These are phyloP conservation scores for Psettodes erumei DNA, from an alignment of 2,113 vertebrate genomes.

Conservation along the genomic window DNA sequence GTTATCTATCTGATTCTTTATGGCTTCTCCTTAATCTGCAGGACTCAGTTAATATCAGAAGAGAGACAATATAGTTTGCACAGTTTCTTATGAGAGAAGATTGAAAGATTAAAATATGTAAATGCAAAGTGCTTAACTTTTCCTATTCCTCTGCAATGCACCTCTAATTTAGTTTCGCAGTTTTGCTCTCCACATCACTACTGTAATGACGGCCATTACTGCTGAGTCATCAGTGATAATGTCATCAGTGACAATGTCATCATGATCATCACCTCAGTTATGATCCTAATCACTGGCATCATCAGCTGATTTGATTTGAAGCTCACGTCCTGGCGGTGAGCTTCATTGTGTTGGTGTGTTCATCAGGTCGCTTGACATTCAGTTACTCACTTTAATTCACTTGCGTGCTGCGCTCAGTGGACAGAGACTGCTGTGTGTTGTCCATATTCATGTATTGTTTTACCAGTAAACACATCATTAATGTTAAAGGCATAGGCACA, in stretches of 20 bases:
- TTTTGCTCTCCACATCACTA: constrained; percentile 21
- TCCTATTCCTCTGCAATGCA: constrained; percentile 4
- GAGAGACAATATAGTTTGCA: background rate
- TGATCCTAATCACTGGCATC: background rate
- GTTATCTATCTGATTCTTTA: background rate
- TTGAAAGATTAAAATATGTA: constrained; percentile 20
- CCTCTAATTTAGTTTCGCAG: constrained; percentile 25
- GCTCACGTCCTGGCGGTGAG: background rate
- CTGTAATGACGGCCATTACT: constrained; percentile 9
- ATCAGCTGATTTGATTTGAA: constrained; percentile 44
- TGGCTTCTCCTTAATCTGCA: background rate
- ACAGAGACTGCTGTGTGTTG: too few relatives aligned
- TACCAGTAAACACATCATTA: too few relatives aligned
- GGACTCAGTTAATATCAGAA: background rate
- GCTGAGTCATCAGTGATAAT: constrained; percentile 16
- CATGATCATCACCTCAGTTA: constrained; percentile 14
- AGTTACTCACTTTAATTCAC: constrained; percentile 14
- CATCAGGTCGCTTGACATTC: constrained; percentile 6
- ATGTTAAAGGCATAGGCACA: too few relatives aligned
- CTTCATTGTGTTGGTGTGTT: background rate
- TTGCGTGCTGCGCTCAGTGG: background rate
- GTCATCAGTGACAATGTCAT: background rate
- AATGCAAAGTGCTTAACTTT: constrained; percentile 30
- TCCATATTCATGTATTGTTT: too few relatives aligned
- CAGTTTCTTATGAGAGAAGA: constrained; percentile 13